phyloP scores from a whole-genome alignment of 2,113 vertebrate species.

The Asarcornis scutulata region DNA sequence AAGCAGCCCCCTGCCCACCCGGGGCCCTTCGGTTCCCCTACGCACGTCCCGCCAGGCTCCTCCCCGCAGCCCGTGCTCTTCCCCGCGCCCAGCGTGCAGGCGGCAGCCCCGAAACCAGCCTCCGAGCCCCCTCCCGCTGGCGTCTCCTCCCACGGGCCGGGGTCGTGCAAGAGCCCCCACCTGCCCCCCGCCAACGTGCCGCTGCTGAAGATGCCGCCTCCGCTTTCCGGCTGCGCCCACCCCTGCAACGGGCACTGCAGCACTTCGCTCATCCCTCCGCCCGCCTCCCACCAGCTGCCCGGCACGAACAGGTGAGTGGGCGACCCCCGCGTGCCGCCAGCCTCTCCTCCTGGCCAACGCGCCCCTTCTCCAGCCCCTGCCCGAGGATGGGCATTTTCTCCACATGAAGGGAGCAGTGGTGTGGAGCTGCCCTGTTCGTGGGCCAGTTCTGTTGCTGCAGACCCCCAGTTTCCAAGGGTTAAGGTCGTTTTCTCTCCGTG shows the following conservation, averaged over 20 bases:
- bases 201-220: constrained; percentile 89
- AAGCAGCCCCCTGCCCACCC: constrained; percentile 82
- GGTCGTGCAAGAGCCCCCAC: constrained; percentile 90
- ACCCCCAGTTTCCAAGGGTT: not conserved
- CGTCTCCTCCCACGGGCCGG: constrained; percentile 76
- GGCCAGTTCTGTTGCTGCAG: not conserved
- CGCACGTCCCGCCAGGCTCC: constrained; percentile 80
- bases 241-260: constrained; percentile 93
- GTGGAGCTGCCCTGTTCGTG: not conserved
- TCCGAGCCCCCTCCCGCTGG: constrained; percentile 80
- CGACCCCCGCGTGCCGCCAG: not conserved
- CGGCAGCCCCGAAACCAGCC: constrained; percentile 74
- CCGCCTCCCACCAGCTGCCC: constrained; percentile 81
- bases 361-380: not conserved
- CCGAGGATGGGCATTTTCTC: not conserved
- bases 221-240: constrained; percentile 88
- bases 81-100: constrained; percentile 78
- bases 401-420: not conserved
- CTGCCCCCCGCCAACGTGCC: constrained; percentile 86
- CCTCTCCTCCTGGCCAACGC: fast-evolving
- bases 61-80: constrained; percentile 79
- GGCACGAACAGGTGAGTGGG: constrained; percentile 88
- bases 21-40: constrained; percentile 67
- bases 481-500: not conserved
- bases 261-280: constrained; percentile 80